These are phyloP conservation scores for Reinhardtius hippoglossoides DNA, from an alignment of 2,113 vertebrate species.

Conservation along the genomic window DNA sequence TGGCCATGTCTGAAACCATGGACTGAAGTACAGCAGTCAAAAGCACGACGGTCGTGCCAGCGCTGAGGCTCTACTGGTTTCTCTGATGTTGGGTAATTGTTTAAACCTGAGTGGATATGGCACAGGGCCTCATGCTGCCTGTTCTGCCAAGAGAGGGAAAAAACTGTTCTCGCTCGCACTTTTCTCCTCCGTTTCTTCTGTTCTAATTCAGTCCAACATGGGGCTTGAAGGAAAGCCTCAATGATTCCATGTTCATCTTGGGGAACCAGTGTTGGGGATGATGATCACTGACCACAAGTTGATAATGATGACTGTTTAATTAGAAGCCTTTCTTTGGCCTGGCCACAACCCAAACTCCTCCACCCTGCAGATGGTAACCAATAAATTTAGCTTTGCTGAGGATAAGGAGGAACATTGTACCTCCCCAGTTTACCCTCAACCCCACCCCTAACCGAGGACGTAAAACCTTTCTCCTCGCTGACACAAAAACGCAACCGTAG, in stretches of 20 bases:
- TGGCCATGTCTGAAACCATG: slow-evolving; percentile 68
- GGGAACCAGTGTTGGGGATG: slow-evolving; percentile 78
- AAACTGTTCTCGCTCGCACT: slow-evolving; percentile 71
- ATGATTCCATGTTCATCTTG: slow-evolving; percentile 80
- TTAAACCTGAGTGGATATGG: slow-evolving; percentile 85
- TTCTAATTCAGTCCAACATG: slow-evolving; percentile 80
- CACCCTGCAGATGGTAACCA: slow-evolving; percentile 86
- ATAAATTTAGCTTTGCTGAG: slow-evolving; percentile 83
- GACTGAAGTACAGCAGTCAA: slow-evolving; percentile 65
- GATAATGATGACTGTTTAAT: slow-evolving; percentile 89
- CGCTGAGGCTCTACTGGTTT: slow-evolving; percentile 68
- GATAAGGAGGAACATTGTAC: slow-evolving; percentile 78
- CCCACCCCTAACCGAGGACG: slow-evolving; percentile 78
- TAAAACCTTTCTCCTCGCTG: slow-evolving; percentile 68
- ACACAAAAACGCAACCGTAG: slow-evolving; percentile 56
- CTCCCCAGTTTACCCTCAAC: slow-evolving; percentile 69
- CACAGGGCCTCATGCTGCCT: slow-evolving; percentile 66
- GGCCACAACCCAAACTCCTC: slow-evolving; percentile 83
- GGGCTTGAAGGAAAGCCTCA: slow-evolving; percentile 77
- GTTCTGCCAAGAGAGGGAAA: slow-evolving; percentile 72
- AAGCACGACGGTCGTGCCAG: slow-evolving; percentile 69
- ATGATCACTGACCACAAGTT: slow-evolving; percentile 82
- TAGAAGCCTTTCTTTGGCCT: slow-evolving; percentile 85
- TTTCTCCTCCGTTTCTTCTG: slow-evolving; percentile 76
- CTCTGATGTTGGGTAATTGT: slow-evolving; percentile 83